Conservation (phyloP, 2,797 vertebrate species). For the Trichosurus vulpecula region DNA sequence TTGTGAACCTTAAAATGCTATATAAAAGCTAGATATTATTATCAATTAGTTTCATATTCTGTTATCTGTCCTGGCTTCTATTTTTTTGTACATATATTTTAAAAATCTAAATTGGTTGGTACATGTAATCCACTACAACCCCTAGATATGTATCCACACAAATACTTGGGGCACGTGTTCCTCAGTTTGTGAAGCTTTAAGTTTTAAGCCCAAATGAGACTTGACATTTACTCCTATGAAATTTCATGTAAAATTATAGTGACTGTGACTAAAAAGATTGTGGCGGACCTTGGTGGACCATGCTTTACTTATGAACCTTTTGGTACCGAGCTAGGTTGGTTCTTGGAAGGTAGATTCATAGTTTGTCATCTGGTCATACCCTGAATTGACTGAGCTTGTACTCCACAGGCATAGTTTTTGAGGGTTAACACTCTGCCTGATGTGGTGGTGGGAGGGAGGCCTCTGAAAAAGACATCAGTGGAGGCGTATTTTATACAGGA, state of each 20-base stretch:
- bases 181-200: neutral
- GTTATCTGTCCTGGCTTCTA: neutral
- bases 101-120: neutral
- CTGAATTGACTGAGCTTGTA: neutral
- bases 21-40: neutral
- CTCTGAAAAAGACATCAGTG: neutral
- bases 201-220: neutral
- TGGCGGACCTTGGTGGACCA: neutral
- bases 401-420: neutral
- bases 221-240: neutral
- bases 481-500: neutral
- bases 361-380: neutral
- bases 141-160: neutral
- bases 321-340: neutral
- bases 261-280: neutral
- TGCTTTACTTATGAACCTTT: neutral
- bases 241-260: neutral
- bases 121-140: neutral
- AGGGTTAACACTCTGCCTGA: neutral
- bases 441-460: neutral
- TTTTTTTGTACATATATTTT: neutral
- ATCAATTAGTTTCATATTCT: neutral
- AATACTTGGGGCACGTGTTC: neutral
- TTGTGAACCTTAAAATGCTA: neutral
- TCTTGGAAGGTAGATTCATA: neutral